Conservation (phyloP, 2,888 invertebrate species). For the Calliopum simillimum region DNA sequence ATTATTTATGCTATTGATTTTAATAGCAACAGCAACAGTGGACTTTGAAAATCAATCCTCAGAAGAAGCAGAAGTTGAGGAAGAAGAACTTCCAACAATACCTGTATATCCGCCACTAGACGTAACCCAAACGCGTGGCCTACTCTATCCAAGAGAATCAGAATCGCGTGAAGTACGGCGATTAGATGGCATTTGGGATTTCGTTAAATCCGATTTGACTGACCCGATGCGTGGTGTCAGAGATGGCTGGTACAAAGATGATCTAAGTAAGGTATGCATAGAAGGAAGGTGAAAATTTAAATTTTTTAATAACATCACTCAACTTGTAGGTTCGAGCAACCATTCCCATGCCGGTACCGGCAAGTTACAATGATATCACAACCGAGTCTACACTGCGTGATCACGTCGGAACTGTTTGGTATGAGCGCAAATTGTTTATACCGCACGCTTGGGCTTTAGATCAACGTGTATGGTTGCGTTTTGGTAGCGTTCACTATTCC, state of each 20-base stretch:
- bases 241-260: slow-evolving; percentile 80
- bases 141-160: slow-evolving; percentile 73
- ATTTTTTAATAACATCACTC: background rate
- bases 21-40: background rate
- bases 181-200: slow-evolving; percentile 93
- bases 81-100: too few relatives aligned
- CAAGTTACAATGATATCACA: slow-evolving; percentile 95
- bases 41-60: background rate
- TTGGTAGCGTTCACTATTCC: slow-evolving; percentile 92
- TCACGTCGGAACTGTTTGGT: slow-evolving; percentile 97
- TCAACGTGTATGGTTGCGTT: slow-evolving; percentile 83
- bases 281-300: background rate
- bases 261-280: slow-evolving; percentile 73
- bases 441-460: slow-evolving; percentile 77
- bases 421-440: slow-evolving; percentile 85
- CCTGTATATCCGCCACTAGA: background rate
- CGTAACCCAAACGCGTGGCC: slow-evolving; percentile 51
- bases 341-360: slow-evolving; percentile 93
- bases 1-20: too few relatives aligned
- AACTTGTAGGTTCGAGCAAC: slow-evolving; percentile 68
- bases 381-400: slow-evolving; percentile 84
- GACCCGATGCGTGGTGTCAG: slow-evolving; percentile 79
- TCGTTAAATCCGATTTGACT: slow-evolving; percentile 77
- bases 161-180: slow-evolving; percentile 82
- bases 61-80: too few relatives aligned